These are phyloP conservation scores for Gymnorhina tibicen DNA, from an alignment of 2,113 vertebrate genomes.

Conservation along the genomic window DNA sequence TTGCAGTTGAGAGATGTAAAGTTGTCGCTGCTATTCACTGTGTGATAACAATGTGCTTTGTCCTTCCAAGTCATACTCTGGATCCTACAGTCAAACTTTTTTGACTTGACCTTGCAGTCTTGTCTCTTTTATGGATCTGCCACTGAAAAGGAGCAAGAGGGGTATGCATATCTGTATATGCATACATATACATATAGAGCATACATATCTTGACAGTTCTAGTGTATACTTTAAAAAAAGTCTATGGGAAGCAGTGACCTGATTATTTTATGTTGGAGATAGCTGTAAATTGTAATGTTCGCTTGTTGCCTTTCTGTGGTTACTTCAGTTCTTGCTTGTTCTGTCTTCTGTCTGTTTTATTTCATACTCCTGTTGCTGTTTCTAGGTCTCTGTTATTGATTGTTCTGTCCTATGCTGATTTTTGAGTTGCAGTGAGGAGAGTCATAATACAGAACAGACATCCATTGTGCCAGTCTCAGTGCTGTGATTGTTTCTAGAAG, in stretches of 20 bases:
- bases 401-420: neutral
- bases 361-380: neutral
- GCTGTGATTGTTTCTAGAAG: neutral
- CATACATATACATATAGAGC: neutral
- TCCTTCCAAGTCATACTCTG: neutral
- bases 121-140: neutral
- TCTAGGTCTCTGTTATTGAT: neutral
- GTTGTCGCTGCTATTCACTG: neutral
- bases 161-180: neutral
- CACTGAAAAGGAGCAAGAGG: neutral
- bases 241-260: neutral
- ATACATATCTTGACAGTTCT: neutral
- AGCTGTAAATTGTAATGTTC: neutral
- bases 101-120: neutral
- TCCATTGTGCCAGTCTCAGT: neutral
- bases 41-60: neutral
- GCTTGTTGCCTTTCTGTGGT: neutral
- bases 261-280: neutral
- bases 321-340: neutral
- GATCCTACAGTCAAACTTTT: neutral
- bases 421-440: neutral
- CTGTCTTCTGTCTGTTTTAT: neutral
- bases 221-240: neutral
- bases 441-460: neutral
- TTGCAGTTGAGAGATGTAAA: neutral